phyloP scores from a whole-genome alignment of 2,113 vertebrate species.

The Oxygymnocypris stewartii region DNA sequence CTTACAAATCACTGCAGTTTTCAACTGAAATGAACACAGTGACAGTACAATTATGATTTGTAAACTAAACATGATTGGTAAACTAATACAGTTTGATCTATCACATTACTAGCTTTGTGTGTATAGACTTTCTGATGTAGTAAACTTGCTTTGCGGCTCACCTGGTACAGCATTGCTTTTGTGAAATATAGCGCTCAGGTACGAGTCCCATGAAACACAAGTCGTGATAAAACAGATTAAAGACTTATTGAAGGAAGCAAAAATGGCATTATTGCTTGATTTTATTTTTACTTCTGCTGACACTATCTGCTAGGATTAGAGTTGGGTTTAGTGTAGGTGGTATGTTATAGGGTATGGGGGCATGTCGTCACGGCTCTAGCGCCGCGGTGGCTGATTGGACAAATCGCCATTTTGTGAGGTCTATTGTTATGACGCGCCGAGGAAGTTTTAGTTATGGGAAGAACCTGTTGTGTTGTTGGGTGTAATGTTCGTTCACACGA shows the following conservation, averaged over 20 bases:
- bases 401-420: too few species aligned
- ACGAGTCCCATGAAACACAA: neutral
- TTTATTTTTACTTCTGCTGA: neutral
- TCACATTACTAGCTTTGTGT: neutral
- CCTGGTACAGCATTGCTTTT: neutral
- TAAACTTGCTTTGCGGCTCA: neutral
- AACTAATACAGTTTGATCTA: neutral
- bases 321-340: neutral
- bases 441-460: too few species aligned
- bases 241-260: neutral
- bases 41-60: too few species aligned
- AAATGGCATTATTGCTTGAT: neutral
- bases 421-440: too few species aligned
- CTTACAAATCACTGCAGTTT: neutral
- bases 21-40: neutral
- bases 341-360: neutral
- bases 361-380: too few species aligned
- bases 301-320: neutral
- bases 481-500: too few species aligned
- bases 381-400: too few species aligned
- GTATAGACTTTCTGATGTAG: neutral
- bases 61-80: neutral
- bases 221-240: too few species aligned
- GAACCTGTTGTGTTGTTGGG: too few species aligned
- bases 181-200: too few species aligned